Evolutionary conservation across 2,888 invertebrate species (phyloP).

Genomic region (Chelonus formosanus): DNA sequence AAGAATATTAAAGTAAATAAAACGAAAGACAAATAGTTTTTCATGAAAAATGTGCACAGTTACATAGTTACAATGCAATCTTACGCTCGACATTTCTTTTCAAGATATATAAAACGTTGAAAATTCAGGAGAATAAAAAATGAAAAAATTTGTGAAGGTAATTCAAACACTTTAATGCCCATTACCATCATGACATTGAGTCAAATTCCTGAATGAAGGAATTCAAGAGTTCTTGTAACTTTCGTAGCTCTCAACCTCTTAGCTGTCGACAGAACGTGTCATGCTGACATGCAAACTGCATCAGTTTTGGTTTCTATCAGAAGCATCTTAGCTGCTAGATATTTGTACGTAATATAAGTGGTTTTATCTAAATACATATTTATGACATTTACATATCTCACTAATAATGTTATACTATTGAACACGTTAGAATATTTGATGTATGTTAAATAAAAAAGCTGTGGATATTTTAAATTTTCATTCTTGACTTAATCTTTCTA

Average conservation of each 20-base stretch:
- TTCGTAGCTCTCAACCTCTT: conserved; percentile 4
- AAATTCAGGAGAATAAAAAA: background rate
- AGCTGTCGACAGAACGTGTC: conserved; percentile 11
- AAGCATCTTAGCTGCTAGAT: conserved; percentile 1
- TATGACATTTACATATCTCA: no score
- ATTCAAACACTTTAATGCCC: conserved; percentile 36
- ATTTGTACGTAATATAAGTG: conserved; percentile 12
- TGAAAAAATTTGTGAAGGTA: conserved; percentile 28
- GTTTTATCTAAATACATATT: background rate
- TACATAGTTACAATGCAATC: background rate
- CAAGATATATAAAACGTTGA: background rate
- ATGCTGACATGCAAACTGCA: conserved; percentile 28
- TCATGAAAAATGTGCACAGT: background rate
- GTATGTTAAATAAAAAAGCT: no score
- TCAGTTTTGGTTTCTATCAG: conserved; percentile 30
- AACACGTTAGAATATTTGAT: background rate
- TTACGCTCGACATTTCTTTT: background rate
- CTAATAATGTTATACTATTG: background rate
- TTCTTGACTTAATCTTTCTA: no score
- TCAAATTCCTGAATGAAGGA: conserved; percentile 27
- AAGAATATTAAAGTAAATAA: background rate
- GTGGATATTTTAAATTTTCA: no score
- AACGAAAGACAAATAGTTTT: background rate
- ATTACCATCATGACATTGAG: conserved; percentile 31
- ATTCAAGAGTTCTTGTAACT: conserved; percentile 29